These are phyloP conservation scores for Ficedula albicollis DNA, from an alignment of 2,797 vertebrate genomes.

Conservation along the genomic window DNA sequence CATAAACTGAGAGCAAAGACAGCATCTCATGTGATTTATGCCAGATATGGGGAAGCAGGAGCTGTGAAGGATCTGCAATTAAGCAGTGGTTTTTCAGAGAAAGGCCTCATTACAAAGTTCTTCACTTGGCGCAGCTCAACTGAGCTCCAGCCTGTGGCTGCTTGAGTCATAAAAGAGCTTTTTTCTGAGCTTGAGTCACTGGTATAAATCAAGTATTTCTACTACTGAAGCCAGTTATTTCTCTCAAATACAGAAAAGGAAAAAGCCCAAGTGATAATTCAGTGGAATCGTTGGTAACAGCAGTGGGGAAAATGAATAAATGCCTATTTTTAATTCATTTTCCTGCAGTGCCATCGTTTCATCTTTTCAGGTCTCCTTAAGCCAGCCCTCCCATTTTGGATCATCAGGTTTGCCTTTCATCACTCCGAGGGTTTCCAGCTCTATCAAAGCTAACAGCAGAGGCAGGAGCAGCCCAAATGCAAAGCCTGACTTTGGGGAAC, in stretches of 20 bases:
- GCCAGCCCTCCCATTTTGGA: conserved; percentile 1
- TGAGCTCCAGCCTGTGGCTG: background rate
- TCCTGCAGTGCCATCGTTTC: conserved; percentile 2
- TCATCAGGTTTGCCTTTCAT: background rate
- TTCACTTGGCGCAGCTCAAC: background rate
- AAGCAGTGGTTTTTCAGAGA: background rate
- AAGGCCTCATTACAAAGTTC: background rate
- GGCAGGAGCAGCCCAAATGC: background rate
- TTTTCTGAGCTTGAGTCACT: background rate
- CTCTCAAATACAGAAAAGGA: background rate
- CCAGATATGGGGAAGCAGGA: background rate
- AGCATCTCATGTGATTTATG: accelerated
- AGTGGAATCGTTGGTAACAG: background rate
- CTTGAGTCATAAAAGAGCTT: background rate
- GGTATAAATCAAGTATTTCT: conserved; percentile 8
- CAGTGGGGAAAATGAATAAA: conserved; percentile 18
- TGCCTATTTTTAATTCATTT: conserved; percentile 41
- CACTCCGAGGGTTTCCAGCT: background rate
- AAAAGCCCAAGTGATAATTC: conserved; percentile 23
- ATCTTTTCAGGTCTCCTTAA: conserved; percentile 25
- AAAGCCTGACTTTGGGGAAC: background rate
- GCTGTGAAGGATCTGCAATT: background rate
- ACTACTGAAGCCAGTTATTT: background rate
- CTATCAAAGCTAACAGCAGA: background rate
- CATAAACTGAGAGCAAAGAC: background rate